Conservation (phyloP, 2,113 vertebrate genomes). For the Charina bottae region DNA sequence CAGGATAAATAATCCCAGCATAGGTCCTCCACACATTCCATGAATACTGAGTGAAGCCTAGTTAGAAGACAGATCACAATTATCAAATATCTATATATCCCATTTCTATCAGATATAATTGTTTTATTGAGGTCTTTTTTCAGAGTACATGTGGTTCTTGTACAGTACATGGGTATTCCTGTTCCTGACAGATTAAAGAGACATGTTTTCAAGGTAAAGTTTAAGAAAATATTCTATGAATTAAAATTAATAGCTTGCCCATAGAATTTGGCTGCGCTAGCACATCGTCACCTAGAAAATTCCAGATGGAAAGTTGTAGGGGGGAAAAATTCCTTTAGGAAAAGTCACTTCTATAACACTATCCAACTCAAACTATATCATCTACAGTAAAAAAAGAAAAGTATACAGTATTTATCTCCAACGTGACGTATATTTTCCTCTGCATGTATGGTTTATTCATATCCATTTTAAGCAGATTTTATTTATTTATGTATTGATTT, state of each 20-base stretch:
- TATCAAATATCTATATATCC: not conserved
- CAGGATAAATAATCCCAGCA: conserved; percentile 84
- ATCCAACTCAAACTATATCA: not conserved
- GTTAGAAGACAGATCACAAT: not conserved
- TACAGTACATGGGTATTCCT: not conserved
- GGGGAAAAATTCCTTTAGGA: not conserved
- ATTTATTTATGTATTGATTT: not conserved
- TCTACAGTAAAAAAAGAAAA: not conserved
- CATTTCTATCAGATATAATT: not conserved
- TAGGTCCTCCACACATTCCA: conserved; percentile 87
- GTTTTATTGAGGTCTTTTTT: not conserved
- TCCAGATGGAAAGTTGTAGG: not conserved
- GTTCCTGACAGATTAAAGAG: not conserved
- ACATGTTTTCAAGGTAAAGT: not conserved
- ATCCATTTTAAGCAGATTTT: not conserved
- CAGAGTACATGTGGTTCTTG: rapidly evolving
- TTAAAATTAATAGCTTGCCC: not conserved
- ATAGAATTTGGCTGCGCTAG: not conserved
- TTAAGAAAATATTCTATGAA: not conserved
- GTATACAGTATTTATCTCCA: not conserved
- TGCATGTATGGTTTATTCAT: not conserved
- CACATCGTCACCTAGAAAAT: not conserved
- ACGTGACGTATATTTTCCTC: not conserved
- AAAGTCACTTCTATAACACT: not conserved
- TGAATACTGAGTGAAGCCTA: conserved; percentile 88